Conservation (phyloP, 1,140 invertebrate species). For the Nephila pilipes region DNA sequence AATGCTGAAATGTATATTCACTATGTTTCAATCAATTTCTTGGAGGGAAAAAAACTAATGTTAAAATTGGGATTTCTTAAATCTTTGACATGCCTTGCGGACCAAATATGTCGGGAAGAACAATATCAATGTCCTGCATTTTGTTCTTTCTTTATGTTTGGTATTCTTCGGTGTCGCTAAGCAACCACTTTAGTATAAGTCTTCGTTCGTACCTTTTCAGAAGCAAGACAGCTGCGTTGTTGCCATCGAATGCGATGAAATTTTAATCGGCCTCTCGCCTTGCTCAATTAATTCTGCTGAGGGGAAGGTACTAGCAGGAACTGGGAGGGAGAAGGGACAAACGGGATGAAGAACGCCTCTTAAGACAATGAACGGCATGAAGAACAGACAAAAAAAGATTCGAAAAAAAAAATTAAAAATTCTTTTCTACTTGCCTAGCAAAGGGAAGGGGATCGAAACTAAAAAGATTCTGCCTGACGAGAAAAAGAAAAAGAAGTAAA, state of each 20-base stretch:
- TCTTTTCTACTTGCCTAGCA: slow-evolving; percentile 22
- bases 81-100: background rate
- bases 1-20: no score
- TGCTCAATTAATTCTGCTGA: slow-evolving; percentile 70
- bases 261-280: slow-evolving; percentile 76
- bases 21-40: no score
- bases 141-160: slow-evolving; percentile 51
- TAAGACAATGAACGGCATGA: slow-evolving; percentile 57
- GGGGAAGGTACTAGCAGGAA: background rate
- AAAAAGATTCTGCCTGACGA: slow-evolving; percentile 25
- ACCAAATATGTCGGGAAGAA: background rate
- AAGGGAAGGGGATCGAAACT: slow-evolving; percentile 30
- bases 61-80: background rate
- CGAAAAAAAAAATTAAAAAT: slow-evolving; percentile 28
- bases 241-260: slow-evolving; percentile 74
- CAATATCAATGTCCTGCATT: background rate
- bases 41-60: background rate
- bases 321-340: background rate
- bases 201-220: slow-evolving; percentile 50
- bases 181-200: slow-evolving; percentile 58
- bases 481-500: background rate
- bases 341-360: background rate
- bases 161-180: slow-evolving; percentile 57
- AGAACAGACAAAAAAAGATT: slow-evolving; percentile 5
- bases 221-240: slow-evolving; percentile 63